Conservation (phyloP, 2,888 invertebrate species). For the Sinohyriopsis cumingii region DNA sequence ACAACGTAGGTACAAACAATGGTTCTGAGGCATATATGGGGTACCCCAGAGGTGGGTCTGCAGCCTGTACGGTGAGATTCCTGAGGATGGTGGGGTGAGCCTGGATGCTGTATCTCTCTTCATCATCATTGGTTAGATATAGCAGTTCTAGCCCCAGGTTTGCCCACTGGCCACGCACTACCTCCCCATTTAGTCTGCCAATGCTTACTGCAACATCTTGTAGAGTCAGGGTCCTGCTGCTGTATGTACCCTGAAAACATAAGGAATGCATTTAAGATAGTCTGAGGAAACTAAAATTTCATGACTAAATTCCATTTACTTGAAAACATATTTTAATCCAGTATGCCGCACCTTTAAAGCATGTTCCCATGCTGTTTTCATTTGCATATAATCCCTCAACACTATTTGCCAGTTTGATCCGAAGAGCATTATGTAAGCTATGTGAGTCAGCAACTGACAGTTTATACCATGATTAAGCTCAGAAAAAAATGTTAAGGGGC, state of each 20-base stretch:
- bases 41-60: conserved; percentile 73
- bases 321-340: no score
- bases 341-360: no score
- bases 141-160: conserved; percentile 73
- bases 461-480: no score
- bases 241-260: conserved; percentile 65
- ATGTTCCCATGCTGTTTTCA: no score
- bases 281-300: background rate
- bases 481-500: no score
- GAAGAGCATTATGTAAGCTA: no score
- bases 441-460: no score
- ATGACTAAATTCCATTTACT: no score
- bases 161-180: conserved; percentile 73
- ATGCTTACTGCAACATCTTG: conserved; percentile 66
- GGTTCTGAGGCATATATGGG: conserved; percentile 70
- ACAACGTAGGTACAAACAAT: conserved; percentile 59
- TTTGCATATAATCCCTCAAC: no score
- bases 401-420: no score
- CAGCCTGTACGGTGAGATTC: conserved; percentile 73
- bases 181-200: conserved; percentile 70
- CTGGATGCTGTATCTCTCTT: conserved; percentile 74
- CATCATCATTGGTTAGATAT: conserved; percentile 75
- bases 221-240: conserved; percentile 69
- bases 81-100: conserved; percentile 72
- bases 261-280: conserved; percentile 4